Evolutionary conservation across 35 echinoderm and acorn worm species (phyloP).

Genomic region (Ophiothrix spiculata): DNA sequence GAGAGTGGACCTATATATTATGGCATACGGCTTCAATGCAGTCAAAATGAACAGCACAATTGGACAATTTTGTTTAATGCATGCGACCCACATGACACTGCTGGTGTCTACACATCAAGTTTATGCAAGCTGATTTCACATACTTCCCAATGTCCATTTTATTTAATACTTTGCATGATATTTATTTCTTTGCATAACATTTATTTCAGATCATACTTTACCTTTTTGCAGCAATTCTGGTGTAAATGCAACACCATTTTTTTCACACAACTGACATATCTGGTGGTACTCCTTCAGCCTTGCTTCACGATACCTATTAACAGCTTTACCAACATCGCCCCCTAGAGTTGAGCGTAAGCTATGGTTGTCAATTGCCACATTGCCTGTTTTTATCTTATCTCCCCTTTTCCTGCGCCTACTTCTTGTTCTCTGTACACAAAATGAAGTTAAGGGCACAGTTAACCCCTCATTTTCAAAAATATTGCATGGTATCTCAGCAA

Average conservation of each 20-base stretch:
- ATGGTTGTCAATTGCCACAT: conserved; percentile 71
- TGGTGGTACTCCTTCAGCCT: conserved; percentile 86
- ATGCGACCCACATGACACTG: too few species aligned
- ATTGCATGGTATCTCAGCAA: background rate
- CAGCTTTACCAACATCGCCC: conserved; percentile 42
- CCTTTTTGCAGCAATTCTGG: conserved; percentile 81
- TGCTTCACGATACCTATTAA: conserved; percentile 78
- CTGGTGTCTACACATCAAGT: too few species aligned
- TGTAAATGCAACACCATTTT: conserved; percentile 59
- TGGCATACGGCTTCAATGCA: too few species aligned
- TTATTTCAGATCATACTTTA: too few species aligned
- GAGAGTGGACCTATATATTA: too few species aligned
- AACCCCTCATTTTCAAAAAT: background rate
- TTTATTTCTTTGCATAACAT: too few species aligned
- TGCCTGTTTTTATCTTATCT: conserved; percentile 67
- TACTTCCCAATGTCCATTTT: too few species aligned
- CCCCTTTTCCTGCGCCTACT: conserved; percentile 19
- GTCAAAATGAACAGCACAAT: too few species aligned
- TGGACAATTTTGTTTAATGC: too few species aligned
- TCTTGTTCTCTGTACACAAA: conserved; percentile 24
- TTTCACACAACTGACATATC: conserved; percentile 72
- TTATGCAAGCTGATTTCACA: too few species aligned
- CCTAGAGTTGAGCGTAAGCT: conserved; percentile 57
- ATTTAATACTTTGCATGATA: too few species aligned
- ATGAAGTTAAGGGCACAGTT: background rate